These are phyloP conservation scores for Gracilinanus agilis DNA, from an alignment of 2,113 vertebrate genomes.

Conservation along the genomic window DNA sequence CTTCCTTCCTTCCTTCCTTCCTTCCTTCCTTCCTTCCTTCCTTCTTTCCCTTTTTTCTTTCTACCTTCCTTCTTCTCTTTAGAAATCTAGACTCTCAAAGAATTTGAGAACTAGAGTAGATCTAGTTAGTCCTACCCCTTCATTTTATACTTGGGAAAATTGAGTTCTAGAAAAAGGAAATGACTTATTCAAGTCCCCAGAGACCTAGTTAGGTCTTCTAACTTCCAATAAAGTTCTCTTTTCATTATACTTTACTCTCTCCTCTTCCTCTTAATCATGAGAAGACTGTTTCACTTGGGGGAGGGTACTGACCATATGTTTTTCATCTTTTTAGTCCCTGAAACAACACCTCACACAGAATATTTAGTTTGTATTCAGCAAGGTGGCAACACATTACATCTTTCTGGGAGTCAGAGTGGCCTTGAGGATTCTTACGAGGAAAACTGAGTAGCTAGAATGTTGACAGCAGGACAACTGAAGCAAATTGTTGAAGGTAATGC, in stretches of 20 bases:
- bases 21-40: not conserved
- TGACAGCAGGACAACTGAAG: not conserved
- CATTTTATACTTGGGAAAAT: not conserved
- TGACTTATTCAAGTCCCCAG: not conserved
- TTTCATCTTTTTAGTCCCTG: not conserved
- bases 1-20: not conserved
- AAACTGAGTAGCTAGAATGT: not conserved
- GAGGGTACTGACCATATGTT: not conserved
- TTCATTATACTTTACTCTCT: not conserved
- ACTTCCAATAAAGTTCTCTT: not conserved
- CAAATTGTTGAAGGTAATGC: not conserved
- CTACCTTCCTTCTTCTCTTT: not conserved
- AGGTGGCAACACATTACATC: not conserved
- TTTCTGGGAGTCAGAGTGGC: not conserved
- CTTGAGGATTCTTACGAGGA: not conserved
- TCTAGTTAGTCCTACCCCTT: not conserved
- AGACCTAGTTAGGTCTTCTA: not conserved
- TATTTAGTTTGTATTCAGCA: conserved; percentile 12
- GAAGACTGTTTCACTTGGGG: no score
- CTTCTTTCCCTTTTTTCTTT: not conserved
- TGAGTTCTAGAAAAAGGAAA: not conserved
- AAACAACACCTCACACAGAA: not conserved
- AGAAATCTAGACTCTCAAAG: not conserved
- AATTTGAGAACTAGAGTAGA: not conserved
- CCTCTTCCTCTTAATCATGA: not conserved